Percentiles rank a stretch among this genome's conserved stretches.
Conservation (phyloP, 2,888 invertebrate genomes). For the Pristionchus mayeri region DNA sequence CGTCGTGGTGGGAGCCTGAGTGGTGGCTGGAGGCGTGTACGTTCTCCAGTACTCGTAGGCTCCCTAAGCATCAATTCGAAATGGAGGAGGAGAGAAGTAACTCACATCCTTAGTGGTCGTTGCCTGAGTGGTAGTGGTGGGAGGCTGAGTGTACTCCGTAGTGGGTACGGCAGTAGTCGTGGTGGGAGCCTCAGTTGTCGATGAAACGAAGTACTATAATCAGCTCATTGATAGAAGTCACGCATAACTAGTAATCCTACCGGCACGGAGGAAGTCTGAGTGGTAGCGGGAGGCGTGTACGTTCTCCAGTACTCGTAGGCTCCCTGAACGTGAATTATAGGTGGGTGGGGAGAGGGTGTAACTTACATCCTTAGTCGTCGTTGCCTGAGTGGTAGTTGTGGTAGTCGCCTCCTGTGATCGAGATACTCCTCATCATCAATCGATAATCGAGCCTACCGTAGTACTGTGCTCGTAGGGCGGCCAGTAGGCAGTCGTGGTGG, state of each 20-base stretch:
- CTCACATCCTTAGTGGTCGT: conserved; percentile 17
- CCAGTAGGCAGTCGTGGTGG: conserved; percentile 6
- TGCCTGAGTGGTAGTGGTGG: not conserved
- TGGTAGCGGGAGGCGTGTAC: not conserved
- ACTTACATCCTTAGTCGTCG: conserved; percentile 34
- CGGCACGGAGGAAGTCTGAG: not conserved
- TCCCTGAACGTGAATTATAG: no score
- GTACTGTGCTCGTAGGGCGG: conserved; percentile 6
- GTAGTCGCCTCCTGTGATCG: not conserved
- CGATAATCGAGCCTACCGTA: conserved; percentile 23
- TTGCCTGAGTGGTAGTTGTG: conserved; percentile 14
- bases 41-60: conserved; percentile 43
- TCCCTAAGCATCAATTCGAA: not conserved
- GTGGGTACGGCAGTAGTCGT: not conserved
- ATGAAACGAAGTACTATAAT: not conserved
- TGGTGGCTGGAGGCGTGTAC: conserved; percentile 14
- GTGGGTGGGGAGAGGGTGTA: not conserved
- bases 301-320: conserved; percentile 41
- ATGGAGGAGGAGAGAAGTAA: not conserved
- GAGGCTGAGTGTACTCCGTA: not conserved
- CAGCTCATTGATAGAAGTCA: not conserved
- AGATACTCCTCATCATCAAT: not conserved
- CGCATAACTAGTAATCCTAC: not conserved
- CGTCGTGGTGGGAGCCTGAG: conserved; percentile 9
- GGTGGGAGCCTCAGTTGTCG: conserved; percentile 16